Percentiles rank a stretch among this genome's conserved stretches.
These are phyloP conservation scores for Drosophila silvestris DNA, from an alignment of 2,888 invertebrate genomes.

Conservation along the genomic window DNA sequence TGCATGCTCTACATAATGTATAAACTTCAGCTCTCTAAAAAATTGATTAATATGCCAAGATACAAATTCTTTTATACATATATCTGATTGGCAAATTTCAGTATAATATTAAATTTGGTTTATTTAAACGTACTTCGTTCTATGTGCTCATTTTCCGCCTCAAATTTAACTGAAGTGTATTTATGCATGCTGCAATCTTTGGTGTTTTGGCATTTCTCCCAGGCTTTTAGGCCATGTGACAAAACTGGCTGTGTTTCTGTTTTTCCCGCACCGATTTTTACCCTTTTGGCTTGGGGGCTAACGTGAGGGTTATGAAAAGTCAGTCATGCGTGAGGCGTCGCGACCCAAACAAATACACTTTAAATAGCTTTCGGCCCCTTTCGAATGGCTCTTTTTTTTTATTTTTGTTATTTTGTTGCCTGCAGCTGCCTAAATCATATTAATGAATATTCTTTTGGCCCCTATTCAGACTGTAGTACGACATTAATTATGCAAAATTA, in stretches of 20 bases:
- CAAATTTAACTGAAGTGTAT: conserved; percentile 10
- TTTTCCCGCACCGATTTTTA: conserved; percentile 10
- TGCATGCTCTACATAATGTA: not conserved
- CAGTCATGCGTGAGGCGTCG: conserved; percentile 68
- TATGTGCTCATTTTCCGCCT: no score
- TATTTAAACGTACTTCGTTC: no score
- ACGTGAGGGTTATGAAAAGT: conserved; percentile 45
- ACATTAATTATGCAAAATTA: conserved; percentile 81
- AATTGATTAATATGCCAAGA: not conserved
- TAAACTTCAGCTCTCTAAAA: not conserved
- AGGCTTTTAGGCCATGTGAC: conserved; percentile 21
- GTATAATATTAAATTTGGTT: not conserved
- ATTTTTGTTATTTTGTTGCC: conserved; percentile 22
- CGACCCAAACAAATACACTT: conserved; percentile 66
- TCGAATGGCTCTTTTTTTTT: conserved; percentile 21
- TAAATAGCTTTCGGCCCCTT: conserved; percentile 55
- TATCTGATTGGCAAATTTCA: not conserved
- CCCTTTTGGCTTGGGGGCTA: conserved; percentile 24
- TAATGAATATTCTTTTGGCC: conserved; percentile 69
- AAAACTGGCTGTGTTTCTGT: conserved; percentile 37
- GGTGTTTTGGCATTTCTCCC: conserved; percentile 15
- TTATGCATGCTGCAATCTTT: conserved; percentile 10
- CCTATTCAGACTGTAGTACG: conserved; percentile 51
- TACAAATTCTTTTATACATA: not conserved
- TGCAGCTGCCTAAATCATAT: conserved; percentile 68